Base-by-base conservation (phyloP, 2,113 vertebrate species). In the Strix aluco region DNA sequence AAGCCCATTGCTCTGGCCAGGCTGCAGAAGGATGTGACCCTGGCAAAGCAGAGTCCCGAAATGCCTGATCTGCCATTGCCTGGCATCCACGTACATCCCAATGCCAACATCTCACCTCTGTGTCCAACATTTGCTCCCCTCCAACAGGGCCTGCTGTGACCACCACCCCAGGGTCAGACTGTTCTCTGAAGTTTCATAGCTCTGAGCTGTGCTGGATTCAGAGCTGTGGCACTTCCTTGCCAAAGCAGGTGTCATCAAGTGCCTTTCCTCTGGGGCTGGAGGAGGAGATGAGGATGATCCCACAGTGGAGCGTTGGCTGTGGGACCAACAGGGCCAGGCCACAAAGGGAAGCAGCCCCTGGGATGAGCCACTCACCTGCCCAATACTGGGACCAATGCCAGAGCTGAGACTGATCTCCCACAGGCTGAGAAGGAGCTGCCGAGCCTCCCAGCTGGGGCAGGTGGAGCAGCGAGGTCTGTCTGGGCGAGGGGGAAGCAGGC, bases 371-470 rank as follows among this genome's bases (percentile, higher is more conserved):
- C 22, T 84, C 52, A 19, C 9, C 63, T 83, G 49, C 23, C 52
- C 40, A 4, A 4, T 0, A 0, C 51, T 71, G 71, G 79, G 42
- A 42, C 9, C 17, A 20, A 1, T 0, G 0, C 52, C 1, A 2
- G 65, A 54, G 65, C 79, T 0, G 0, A 59, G 27, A 26, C 26
- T 42, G 40, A 47, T 38, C 32, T 63, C 42, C 7, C 0, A 0
- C 12, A 3, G 59, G 20, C 59, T 2, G 4, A 21, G 57, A 38
- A 88, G 75, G 62, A 81, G 67, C 38, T 6, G 75, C 55, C 2
- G 6, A 38, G 27, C 22, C 1, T 7, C 65, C 57, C 0, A 1
- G 13, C 70, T 71, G 61, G 52, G 38, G 34, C 26, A 21, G 38
- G 34, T 63, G 58, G 61, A 40, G 61, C 18, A 12, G 30, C 0